Evolutionary conservation across 2,888 invertebrate species (phyloP).

Genomic region (Euclidia mi): DNA sequence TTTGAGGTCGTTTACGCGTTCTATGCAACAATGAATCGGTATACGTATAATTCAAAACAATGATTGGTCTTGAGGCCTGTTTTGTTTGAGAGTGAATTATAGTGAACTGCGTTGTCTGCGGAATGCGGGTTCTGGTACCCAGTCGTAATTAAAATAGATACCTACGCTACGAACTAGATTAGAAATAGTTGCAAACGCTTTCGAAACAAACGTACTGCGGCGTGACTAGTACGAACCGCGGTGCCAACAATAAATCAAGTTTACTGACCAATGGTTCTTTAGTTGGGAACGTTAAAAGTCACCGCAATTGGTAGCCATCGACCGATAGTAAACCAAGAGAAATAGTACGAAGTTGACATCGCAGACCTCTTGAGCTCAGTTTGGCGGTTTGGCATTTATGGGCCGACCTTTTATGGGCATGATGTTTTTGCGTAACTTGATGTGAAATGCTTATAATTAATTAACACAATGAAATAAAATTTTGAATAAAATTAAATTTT

Average conservation of each 20-base stretch:
- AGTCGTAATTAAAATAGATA: constrained; percentile 79
- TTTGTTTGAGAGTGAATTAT: constrained; percentile 38
- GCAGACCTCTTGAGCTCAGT: constrained; percentile 52
- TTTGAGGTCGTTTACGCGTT: constrained; percentile 88
- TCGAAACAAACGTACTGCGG: constrained; percentile 69
- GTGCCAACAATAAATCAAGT: constrained; percentile 59
- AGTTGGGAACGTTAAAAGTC: constrained; percentile 33
- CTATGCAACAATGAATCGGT: constrained; percentile 55
- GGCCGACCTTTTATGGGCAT: constrained; percentile 72
- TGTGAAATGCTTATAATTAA: constrained; percentile 49
- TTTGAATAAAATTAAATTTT: not conserved
- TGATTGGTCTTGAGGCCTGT: constrained; percentile 7
- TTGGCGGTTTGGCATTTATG: constrained; percentile 69
- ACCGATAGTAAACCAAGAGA: constrained; percentile 51
- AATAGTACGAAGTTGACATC: constrained; percentile 32
- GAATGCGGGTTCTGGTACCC: constrained; percentile 65
- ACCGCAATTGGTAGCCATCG: constrained; percentile 55
- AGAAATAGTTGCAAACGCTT: constrained; percentile 77
- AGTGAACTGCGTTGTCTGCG: constrained; percentile 65
- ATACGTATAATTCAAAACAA: constrained; percentile 18
- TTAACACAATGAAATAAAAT: constrained; percentile 23
- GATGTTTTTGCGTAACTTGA: constrained; percentile 70
- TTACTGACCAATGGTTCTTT: constrained; percentile 67
- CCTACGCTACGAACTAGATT: constrained; percentile 67
- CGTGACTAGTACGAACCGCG: constrained; percentile 51